These are phyloP conservation scores for Calcarius lapponicus DNA, from an alignment of 2,797 vertebrate genomes.

Conservation along the genomic window DNA sequence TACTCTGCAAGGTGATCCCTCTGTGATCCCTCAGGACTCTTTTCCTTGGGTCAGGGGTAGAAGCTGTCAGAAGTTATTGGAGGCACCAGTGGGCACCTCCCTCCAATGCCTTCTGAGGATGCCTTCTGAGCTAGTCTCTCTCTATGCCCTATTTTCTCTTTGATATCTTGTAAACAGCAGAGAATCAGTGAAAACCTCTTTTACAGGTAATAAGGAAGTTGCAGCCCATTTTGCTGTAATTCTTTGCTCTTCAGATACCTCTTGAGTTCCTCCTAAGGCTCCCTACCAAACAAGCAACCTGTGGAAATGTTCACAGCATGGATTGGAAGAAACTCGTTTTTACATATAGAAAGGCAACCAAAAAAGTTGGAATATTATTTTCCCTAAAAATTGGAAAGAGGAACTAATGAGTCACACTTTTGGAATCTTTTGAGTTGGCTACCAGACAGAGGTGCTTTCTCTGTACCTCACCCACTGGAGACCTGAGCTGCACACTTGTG, in stretches of 20 bases:
- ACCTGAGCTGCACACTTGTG: background rate
- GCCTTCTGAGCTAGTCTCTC: background rate
- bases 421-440: background rate
- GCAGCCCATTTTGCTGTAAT: background rate
- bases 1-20: background rate
- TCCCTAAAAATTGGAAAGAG: background rate
- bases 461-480: background rate
- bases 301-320: background rate
- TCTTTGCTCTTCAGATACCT: background rate
- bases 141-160: background rate
- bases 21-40: background rate
- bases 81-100: background rate
- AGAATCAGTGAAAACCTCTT: background rate
- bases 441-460: background rate
- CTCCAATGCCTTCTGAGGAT: background rate
- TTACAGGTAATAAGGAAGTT: background rate
- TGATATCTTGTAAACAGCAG: background rate
- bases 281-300: background rate
- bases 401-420: background rate
- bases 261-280: background rate
- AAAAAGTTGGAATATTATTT: background rate
- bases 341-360: background rate
- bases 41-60: background rate
- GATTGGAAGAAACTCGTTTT: background rate
- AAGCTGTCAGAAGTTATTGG: background rate